These are phyloP conservation scores for Troides helena DNA, from an alignment of 2,888 invertebrate genomes.

Conservation along the genomic window DNA sequence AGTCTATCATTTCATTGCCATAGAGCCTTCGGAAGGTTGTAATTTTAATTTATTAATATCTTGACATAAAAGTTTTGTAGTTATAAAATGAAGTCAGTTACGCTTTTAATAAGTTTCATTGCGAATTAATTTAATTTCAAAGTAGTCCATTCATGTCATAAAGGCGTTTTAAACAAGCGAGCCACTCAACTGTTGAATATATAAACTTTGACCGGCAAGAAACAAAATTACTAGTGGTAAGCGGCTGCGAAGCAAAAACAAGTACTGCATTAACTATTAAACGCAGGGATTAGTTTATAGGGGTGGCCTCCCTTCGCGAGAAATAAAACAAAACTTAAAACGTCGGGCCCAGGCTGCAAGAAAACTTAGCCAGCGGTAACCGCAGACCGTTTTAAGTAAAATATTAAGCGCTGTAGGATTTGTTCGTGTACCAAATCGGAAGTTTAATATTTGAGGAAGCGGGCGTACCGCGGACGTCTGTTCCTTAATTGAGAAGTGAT, in stretches of 20 bases:
- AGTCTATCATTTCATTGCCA: too few species aligned
- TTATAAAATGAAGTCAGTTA: background rate
- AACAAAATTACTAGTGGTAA: slow-evolving; percentile 32
- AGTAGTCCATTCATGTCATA: background rate
- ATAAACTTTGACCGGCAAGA: slow-evolving; percentile 25
- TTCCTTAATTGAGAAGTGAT: slow-evolving; percentile 66
- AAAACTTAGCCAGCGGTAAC: slow-evolving; percentile 63
- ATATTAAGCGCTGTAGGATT: slow-evolving; percentile 74
- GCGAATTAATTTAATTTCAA: background rate
- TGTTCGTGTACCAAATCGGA: slow-evolving; percentile 56
- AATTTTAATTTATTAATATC: background rate
- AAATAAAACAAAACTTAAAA: slow-evolving; percentile 69
- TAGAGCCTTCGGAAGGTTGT: background rate
- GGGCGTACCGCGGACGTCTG: slow-evolving; percentile 60
- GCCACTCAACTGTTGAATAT: background rate
- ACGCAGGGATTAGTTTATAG: slow-evolving; percentile 44
- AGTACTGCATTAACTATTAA: slow-evolving; percentile 59
- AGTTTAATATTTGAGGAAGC: slow-evolving; percentile 72
- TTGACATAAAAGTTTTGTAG: background rate
- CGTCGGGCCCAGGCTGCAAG: slow-evolving; percentile 54
- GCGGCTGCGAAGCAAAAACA: slow-evolving; percentile 41
- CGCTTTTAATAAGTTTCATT: background rate
- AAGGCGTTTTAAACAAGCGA: background rate
- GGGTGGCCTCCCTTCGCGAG: slow-evolving; percentile 46
- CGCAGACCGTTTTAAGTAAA: slow-evolving; percentile 73